Evolutionary conservation across 1,140 invertebrate genomes (phyloP), one percentile per base, ranked within the genome.

Genomic region (Bombyx mandarina): DNA sequence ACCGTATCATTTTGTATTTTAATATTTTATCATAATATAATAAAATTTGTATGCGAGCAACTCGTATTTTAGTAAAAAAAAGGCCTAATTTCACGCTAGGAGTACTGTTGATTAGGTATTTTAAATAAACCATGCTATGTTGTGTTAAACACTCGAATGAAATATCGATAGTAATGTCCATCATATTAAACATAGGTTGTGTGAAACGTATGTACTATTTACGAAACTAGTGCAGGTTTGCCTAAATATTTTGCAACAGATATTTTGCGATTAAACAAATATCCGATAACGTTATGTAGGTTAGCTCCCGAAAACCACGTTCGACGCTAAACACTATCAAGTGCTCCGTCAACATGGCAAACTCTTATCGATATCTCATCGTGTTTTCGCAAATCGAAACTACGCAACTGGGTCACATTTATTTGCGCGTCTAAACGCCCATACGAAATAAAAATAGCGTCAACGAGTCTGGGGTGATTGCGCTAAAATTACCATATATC

Each of bases 271-370:
- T 82, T 82, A 82, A 76, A 74, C 71, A 79, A 80, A 84, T 76
- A 80, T 75, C 12, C 72, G 83, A 87, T 87, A 87, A 74, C 45
- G 43, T 55, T 71, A 85, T 73, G 72, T 87, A 83, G 82, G 84
- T 84, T 84, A 82, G 79, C 73, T 79, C 80, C 79, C 67, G 73
- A 82, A 78, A 66, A 73, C 61, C 66, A 68, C 69, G 73, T 74
- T 72, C 66, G 66, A 67, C 73, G 66, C 75, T 75, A 71, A 87
- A 87, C 78, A 77, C 82, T 86, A 84, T 84, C 83, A 77, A 75
- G 74, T 72, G 68, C 58, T 70, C 54, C 58, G 73, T 73, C 69
- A 80, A 77, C 71, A 78, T 76, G 71, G 82, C 79, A 57, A 84
- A 81, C 79, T 83, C 74, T 87, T 87, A 87, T 86, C 82, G 52